Percentiles rank a stretch among this genome's conserved stretches.
Conservation (phyloP, 2,888 invertebrate genomes). For the Zhuqinia jingwanae region DNA sequence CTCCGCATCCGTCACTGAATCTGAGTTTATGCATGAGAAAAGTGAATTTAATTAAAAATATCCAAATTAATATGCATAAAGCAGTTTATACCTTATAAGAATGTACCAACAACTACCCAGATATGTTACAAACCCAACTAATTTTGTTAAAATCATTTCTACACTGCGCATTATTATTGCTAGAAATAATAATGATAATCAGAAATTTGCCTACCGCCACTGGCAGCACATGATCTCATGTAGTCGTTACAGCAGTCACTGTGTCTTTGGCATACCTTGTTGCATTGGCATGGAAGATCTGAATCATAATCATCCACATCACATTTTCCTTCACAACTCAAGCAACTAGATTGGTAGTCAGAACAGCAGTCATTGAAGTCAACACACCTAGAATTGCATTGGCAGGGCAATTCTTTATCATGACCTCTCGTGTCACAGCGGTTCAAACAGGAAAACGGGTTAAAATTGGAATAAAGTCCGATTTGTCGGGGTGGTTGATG, state of each 20-base stretch:
- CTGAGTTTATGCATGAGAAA: too few relatives aligned
- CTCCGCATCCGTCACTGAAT: slow-evolving; percentile 84
- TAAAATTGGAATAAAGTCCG: not conserved
- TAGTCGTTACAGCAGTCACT: slow-evolving; percentile 75
- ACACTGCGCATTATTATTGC: not conserved
- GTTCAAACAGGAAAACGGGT: slow-evolving; percentile 48
- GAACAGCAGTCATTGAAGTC: slow-evolving; percentile 76
- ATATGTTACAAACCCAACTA: too few relatives aligned
- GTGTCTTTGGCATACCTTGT: slow-evolving; percentile 70
- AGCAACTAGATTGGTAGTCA: slow-evolving; percentile 72
- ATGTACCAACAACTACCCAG: too few relatives aligned
- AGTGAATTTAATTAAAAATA: too few relatives aligned
- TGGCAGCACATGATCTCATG: slow-evolving; percentile 50
- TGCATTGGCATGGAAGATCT: slow-evolving; percentile 77
- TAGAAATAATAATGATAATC: not conserved
- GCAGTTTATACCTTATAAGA: too few relatives aligned
- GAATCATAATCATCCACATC: slow-evolving; percentile 59
- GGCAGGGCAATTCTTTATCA: slow-evolving; percentile 66
- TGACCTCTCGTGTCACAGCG: slow-evolving; percentile 61
- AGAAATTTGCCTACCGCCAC: slow-evolving; percentile 30
- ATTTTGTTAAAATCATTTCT: not conserved
- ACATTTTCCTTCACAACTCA: slow-evolving; percentile 72
- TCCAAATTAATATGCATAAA: too few relatives aligned
- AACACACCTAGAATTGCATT: slow-evolving; percentile 75
- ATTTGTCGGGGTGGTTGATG: not conserved